Conservation (phyloP, 2,797 vertebrate genomes). For the Ammospiza maritima region DNA sequence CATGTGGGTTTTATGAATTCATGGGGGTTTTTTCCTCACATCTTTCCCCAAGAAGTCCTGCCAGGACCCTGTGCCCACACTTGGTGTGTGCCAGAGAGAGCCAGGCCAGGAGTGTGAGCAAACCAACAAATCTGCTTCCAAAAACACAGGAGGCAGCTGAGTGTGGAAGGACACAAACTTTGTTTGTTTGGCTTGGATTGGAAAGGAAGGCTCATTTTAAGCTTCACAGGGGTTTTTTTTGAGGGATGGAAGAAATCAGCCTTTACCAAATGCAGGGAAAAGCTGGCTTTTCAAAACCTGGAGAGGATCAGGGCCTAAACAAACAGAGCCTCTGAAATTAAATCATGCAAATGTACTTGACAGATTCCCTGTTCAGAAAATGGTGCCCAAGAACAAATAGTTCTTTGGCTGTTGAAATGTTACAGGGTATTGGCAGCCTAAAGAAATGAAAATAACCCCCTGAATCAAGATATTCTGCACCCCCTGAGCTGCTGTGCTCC, state of each 20-base stretch:
- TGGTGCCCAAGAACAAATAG: constrained; percentile 41
- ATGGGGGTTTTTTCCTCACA: neutral
- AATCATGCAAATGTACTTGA: constrained; percentile 29
- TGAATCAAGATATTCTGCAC: neutral
- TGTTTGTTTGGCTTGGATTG: constrained; percentile 20
- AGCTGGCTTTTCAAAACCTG: constrained; percentile 11
- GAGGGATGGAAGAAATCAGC: neutral
- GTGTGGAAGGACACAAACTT: neutral
- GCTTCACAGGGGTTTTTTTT: neutral
- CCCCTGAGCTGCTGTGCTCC: neutral
- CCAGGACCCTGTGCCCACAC: neutral
- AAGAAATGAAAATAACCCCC: neutral
- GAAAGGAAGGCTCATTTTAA: neutral
- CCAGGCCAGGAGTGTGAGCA: accelerated
- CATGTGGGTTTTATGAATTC: neutral
- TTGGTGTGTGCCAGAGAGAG: neutral
- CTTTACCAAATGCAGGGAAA: neutral
- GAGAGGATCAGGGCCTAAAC: neutral
- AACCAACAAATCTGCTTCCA: neutral
- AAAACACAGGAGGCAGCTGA: neutral
- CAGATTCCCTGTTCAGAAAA: constrained; percentile 21
- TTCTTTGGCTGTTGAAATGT: constrained; percentile 40
- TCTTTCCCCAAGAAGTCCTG: neutral
- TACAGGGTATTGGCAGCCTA: constrained; percentile 8
- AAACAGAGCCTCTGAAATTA: constrained; percentile 14